phyloP scores from a whole-genome alignment of 2,888 invertebrate species.

The Pterobdella sp. region DNA sequence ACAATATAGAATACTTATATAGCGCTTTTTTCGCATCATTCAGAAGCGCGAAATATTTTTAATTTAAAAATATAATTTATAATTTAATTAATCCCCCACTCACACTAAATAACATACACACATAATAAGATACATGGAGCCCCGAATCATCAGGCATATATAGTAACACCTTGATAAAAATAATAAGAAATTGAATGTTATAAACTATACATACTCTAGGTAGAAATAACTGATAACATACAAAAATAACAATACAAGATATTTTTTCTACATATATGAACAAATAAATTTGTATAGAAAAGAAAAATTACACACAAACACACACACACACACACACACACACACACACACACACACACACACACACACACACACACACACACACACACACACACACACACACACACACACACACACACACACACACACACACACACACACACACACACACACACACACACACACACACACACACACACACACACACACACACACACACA shows the following conservation, averaged over 20 bases:
- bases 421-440: constrained; percentile 14
- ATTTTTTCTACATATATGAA: neutral
- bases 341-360: constrained; percentile 16
- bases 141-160: neutral
- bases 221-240: too few species aligned
- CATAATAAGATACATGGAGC: neutral
- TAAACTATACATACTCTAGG: too few species aligned
- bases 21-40: too few species aligned
- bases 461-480: constrained; percentile 11
- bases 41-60: too few species aligned
- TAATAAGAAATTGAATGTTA: too few species aligned
- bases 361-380: constrained; percentile 16
- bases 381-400: constrained; percentile 16
- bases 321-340: constrained; percentile 11
- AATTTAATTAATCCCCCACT: neutral
- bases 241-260: too few species aligned
- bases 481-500: constrained; percentile 16
- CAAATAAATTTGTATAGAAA: neutral
- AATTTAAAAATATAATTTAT: neutral
- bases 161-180: too few species aligned
- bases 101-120: neutral
- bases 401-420: constrained; percentile 16
- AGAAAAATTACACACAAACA: neutral
- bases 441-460: constrained; percentile 16
- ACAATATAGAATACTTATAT: too few species aligned